A percentile compares a stretch with the other conserved stretches of the same genome.
These are phyloP conservation scores for Battus philenor DNA, from an alignment of 1,140 invertebrate species.

Conservation along the genomic window DNA sequence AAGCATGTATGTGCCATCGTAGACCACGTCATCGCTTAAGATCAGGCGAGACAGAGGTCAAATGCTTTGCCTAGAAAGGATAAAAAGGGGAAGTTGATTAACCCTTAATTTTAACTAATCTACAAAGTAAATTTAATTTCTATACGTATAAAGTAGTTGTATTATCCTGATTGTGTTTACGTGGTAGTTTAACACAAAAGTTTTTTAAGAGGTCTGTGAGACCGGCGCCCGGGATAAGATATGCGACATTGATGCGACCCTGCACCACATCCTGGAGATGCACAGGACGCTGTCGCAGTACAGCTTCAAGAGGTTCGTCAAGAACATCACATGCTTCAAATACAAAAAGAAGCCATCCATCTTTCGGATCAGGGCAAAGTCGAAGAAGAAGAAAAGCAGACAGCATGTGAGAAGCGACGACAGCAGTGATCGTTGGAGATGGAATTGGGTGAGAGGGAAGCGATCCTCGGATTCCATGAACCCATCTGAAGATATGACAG, in stretches of 20 bases:
- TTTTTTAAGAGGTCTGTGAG: conserved; percentile 49
- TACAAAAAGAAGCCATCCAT: conserved; percentile 22
- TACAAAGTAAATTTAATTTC: too few relatives aligned
- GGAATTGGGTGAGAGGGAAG: conserved; percentile 36
- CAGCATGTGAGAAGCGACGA: conserved; percentile 1
- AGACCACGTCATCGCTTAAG: too few relatives aligned
- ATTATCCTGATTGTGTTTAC: too few relatives aligned
- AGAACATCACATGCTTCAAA: conserved; percentile 31
- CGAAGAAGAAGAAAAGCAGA: conserved; percentile 13
- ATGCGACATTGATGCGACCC: conserved; percentile 37
- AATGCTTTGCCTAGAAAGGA: too few relatives aligned
- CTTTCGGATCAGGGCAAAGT: conserved; percentile 18
- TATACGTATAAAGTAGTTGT: too few relatives aligned
- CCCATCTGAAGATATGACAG: background rate
- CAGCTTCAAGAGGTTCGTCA: conserved; percentile 30
- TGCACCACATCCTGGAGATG: conserved; percentile 20
- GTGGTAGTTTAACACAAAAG: too few relatives aligned
- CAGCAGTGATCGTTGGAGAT: conserved; percentile 18
- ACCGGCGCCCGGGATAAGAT: conserved; percentile 16
- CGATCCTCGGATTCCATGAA: conserved; percentile 20
- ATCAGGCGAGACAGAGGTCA: too few relatives aligned
- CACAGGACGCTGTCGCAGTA: conserved; percentile 17
- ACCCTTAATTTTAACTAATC: too few relatives aligned
- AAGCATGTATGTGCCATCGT: too few relatives aligned
- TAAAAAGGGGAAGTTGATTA: too few relatives aligned